Evolutionary conservation across 2,888 invertebrate genomes (phyloP), one percentile per base, ranked within the genome.

Genomic region (Balanococcus diminutus): DNA sequence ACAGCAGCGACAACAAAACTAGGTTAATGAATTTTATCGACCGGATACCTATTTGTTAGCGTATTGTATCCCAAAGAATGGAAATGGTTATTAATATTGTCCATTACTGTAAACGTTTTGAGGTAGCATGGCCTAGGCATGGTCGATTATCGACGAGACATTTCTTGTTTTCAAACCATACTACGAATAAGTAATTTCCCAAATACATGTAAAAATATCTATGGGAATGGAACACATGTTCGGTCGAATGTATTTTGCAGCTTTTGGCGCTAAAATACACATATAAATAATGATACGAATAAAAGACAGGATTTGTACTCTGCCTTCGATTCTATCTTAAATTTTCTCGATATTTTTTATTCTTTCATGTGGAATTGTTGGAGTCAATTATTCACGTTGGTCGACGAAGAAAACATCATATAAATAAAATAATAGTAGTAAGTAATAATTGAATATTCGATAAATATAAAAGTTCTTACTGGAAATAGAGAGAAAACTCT

Each of bases 11-110:
- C 22, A 36, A 19, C 19, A 32, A 79, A 79, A 79, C 75, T 79
- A 36, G 75, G 75, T 79, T 79, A 79, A 79, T 79, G 75, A 79
- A 79, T 79, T 79, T 79, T 79, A 79, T 79, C 75, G 75, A 79
- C 75, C 75, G 75, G 56, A 19, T 79, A 36, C 75, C 31, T 79
- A 79, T 79, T 79, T 79, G 36, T 79, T 36, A 28, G 14, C 28
- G 36, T 79, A 79, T 79, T 79, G 75, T 79, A 79, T 36, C 2
- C 75, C 19, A 28, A 36, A 79, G 75, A 79, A 79, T 79, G 75
- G 22, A 79, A 79, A 79, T 79, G 36, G 75, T 79, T 79, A 79
- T 79, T 79, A 79, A 79, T 36, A 79, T 79, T 79, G 75, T 79
- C 75, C 75, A 79, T 79, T 79, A 79, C 36, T 9, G 5, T n/a